A percentile compares a stretch with the other conserved stretches of the same genome.
Conservation (phyloP, 2,888 invertebrate species). For the Oscheius myriophilus region DNA sequence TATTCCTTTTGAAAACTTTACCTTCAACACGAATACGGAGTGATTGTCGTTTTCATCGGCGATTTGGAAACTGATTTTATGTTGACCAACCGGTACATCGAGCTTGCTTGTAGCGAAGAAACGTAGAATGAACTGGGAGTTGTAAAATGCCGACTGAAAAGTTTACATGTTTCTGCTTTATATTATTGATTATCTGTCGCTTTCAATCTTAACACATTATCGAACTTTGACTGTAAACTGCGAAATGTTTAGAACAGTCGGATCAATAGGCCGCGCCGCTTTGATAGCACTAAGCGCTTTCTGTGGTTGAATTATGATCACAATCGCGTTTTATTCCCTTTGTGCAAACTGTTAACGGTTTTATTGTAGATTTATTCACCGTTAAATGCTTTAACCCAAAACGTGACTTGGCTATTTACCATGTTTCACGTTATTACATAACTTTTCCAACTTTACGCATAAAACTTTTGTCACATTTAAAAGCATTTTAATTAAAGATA, state of each 20-base stretch:
- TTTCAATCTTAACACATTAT: not conserved
- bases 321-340: not conserved
- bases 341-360: not conserved
- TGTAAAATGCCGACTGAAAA: conserved; percentile 49
- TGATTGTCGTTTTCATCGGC: conserved; percentile 34
- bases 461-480: too few relatives aligned
- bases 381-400: too few relatives aligned
- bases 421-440: too few relatives aligned
- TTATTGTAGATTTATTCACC: too few relatives aligned
- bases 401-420: too few relatives aligned
- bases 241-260: not conserved
- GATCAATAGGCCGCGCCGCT: not conserved
- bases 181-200: not conserved
- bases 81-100: conserved; percentile 26
- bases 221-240: not conserved
- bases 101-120: conserved; percentile 36
- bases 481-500: too few relatives aligned
- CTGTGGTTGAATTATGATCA: too few relatives aligned
- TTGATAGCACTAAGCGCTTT: conserved; percentile 4
- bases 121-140: conserved; percentile 48
- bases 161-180: not conserved
- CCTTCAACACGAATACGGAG: conserved; percentile 33
- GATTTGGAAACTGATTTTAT: conserved; percentile 29
- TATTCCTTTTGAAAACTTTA: not conserved
- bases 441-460: too few relatives aligned